Base-by-base conservation (phyloP, 1,140 invertebrate genomes). In the Leguminivora glycinivorella region DNA sequence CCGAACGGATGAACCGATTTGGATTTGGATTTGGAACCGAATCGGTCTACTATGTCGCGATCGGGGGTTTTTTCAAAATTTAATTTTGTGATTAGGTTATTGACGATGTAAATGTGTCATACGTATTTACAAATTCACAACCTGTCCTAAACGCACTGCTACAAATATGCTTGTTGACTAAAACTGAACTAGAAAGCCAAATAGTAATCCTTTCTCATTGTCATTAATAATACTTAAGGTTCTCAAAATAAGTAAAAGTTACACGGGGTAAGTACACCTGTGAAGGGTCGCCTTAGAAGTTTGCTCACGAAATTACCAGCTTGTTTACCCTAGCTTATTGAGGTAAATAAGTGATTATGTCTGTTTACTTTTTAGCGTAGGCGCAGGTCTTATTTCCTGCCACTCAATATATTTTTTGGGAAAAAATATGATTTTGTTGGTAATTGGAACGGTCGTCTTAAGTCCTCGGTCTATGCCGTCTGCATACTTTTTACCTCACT, bases 161-260 rank as follows among this genome's bases (percentile, higher is more conserved):
- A 14, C 34, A 2, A 43, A 43, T n/a, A n/a, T 4, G 14, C n/a
- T 0, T 0, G 12, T 43, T 9, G 5, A 43, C 40, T 17, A 17
- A 43, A 6, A 5, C 40, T 43, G n/a, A 17, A n/a, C n/a, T 43
- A 43, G 40, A 43, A 43, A 17, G 40, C 40, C 40, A 43, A 17
- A 43, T 47, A 47, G 4, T 52, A 52, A 22, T 52, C 17, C 19
- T 52, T 10, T 52, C 47, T 9, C 47, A 22, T 52, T 52, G 47
- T 22, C 19, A 52, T 52, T 52, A 52, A 22, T 52, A 22, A 22
- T 22, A 22, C 47, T 52, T 52, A 52, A 52, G 19, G 47, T 52
- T n/a, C 19, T 52, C 47, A 52, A 52, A 52, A 52, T 52, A 52
- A 52, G 47, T 52, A 52, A 52, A 52, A 22, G 47, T 52, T 52